Conservation (phyloP, 2,888 invertebrate species). For the Busseola fusca region DNA sequence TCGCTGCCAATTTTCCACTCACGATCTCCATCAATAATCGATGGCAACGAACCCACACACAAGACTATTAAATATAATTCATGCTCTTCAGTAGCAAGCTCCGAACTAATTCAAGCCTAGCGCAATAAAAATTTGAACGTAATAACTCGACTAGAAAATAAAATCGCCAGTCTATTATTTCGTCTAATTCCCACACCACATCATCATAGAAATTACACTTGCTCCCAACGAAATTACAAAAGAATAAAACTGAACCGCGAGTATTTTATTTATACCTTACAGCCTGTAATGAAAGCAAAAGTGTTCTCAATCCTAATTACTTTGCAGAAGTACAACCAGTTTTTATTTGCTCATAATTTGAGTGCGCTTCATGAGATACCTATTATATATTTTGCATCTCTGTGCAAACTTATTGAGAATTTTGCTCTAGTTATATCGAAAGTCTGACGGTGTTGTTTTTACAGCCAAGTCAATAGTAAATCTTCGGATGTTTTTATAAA, state of each 20-base stretch:
- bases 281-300: slow-evolving; percentile 62
- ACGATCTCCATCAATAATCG: slow-evolving; percentile 50
- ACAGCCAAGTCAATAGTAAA: background rate
- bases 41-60: slow-evolving; percentile 41
- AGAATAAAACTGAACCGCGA: slow-evolving; percentile 46
- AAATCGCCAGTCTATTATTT: slow-evolving; percentile 56
- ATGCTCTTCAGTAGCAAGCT: slow-evolving; percentile 45
- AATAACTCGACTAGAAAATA: slow-evolving; percentile 50
- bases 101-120: slow-evolving; percentile 39
- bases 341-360: slow-evolving; percentile 32
- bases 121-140: slow-evolving; percentile 51
- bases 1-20: slow-evolving; percentile 47
- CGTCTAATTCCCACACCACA: slow-evolving; percentile 53
- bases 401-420: background rate
- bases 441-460: slow-evolving; percentile 7
- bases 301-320: slow-evolving; percentile 64
- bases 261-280: slow-evolving; percentile 52
- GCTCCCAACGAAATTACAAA: slow-evolving; percentile 47
- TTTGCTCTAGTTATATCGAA: slow-evolving; percentile 5
- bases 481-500: background rate
- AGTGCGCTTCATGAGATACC: slow-evolving; percentile 36
- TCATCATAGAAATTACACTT: slow-evolving; percentile 52
- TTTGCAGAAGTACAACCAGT: slow-evolving; percentile 52
- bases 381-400: slow-evolving; percentile 33
- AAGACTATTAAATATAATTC: slow-evolving; percentile 50